Evolutionary conservation across 2,113 vertebrate species (phyloP), one percentile per base, ranked within the genome.

Genomic region (Ahaetulla prasina): DNA sequence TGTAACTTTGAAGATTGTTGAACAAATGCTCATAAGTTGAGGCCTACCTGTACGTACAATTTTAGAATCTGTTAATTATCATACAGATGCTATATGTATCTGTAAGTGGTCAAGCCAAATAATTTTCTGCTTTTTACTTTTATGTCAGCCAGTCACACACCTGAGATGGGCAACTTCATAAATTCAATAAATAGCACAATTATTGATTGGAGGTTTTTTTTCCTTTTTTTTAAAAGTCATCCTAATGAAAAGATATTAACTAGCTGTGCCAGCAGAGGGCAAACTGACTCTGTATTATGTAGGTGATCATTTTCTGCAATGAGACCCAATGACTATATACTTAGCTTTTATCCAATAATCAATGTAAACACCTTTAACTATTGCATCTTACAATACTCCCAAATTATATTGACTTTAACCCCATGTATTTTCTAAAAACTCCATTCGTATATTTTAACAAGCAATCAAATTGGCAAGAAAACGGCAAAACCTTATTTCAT

Each of bases 201-300:
- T 87, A 91, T 87, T 14, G 18, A 86, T 88, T 8, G 6, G 2
- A 84, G 39, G 30, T 16, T 60, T 60, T 60, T 23, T 57, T 20
- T 6, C 9, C 88, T 35, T 2, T 3, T 35, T 91, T 10, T 20
- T 63, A 47, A 16, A 25, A 86, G 30, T 87, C 55, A 85, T 87
- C 90, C 85, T 88, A 54, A 92, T 93, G 47, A 55, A 92, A 90
- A 93, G 93, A 96, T 94, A 5, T 91, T 96, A 92, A 96, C 91
- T 95, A 93, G 92, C 89, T 91, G 93, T 94, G 96, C 97, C 98
- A 98, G 97, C 63, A 98, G 98, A 97, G 98, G 97, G 97, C 98
- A 97, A 97, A 97, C 97, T 97, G 90, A 93, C 95, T 63, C 96
- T 96, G 91, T 94, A 54, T 96, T 93, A 89, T 92, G 49, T 39